Base-by-base conservation (phyloP, 2,797 vertebrate species). In the Eurystomus glaucurus region DNA sequence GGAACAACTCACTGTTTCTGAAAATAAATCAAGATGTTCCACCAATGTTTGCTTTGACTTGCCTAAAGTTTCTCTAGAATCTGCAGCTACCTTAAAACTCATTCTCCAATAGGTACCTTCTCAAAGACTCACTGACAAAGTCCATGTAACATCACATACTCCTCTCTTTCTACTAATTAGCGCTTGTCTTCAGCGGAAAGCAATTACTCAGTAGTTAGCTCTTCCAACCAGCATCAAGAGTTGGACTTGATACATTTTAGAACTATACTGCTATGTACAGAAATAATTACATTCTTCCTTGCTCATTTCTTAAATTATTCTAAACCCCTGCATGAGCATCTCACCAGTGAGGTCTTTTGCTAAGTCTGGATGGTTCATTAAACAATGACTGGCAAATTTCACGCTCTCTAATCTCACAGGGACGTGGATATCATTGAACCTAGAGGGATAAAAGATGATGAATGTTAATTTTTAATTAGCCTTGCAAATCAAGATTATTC, bases 401-500 rank as follows among this genome's bases (percentile, higher is more conserved):
- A 99, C 99, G 98, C 99, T 99, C 98, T 99, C 99, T 98, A 99
- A 98, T 98, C 99, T 99, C 96, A 99, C 99, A 93, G 99, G 99
- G 96, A 99, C 99, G 72, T 99, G 99, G 97, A 99, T 99, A 97
- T 99, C 99, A 98, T 99, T 99, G 98, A 99, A 99, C 98, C 99
- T 99, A 96, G 51, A 96, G 55, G 88, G 93, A 95, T 0, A 90
- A 78, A 93, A 70, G 97, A 97, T 55, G n/a, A 69, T 72, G 85
- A 97, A 96, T 39, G 90, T 97, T 98, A 98, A 93, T 93, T 95
- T 35, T 91, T 94, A 92, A 94, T 97, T 95, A 97, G 88, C 52
- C 65, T 82, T 94, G 62, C 76, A 96, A 94, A 90, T 95, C 66
- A 93, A 71, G 69, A 87, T 79, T 80, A 84, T 58, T 84, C 76